Evolutionary conservation across 2,113 vertebrate genomes (phyloP), one percentile per base, ranked within the genome.

Genomic region (Gadus chalcogrammus): DNA sequence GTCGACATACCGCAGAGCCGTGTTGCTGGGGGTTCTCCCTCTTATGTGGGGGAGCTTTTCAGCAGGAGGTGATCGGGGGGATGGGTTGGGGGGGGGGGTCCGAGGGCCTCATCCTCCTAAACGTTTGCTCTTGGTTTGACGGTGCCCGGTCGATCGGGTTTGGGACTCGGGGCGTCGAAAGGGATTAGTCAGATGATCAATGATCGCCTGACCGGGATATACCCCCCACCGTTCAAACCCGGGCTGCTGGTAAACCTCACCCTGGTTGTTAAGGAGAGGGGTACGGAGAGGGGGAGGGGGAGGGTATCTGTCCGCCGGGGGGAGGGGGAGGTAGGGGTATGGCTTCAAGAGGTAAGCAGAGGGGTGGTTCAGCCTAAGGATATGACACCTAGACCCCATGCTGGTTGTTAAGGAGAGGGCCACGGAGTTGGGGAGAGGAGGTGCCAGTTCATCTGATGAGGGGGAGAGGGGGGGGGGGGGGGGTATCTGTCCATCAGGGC

Each of bases 151-250:
- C 87, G 87, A 89, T 89, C 62, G 70, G 83, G 74, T 80, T 42
- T 42, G 61, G 22, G 83, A 87, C 81, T 86, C 72, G 70, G n/a
- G 88, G 6, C 87, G 89, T 90, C 90, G 91, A 91, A 91, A 91
- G 79, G 89, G 90, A 91, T 92, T 90, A 91, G 78, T 17, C 64
- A 48, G 42, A 9, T 48, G 85, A 89, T 88, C 90, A 90, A 88
- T 82, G 74, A 85, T 85, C 42, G 12, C 42, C 7, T 2, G 8
- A 5, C 42, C 42, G 42, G 7, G 78, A 80, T 85, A 85, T 84
- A 79, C 31, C 7, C 42, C 3, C 42, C 7, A 1, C 42, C 8
- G 9, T 11, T 11, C 7, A 2, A 48, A 48, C 42, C 2, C 42
- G 42, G 2, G 42, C 42, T 13, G 12, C 42, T 13, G 42, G 8